phyloP scores from a whole-genome alignment of 2,888 invertebrate genomes.

The Theodoxus fluviatilis region DNA sequence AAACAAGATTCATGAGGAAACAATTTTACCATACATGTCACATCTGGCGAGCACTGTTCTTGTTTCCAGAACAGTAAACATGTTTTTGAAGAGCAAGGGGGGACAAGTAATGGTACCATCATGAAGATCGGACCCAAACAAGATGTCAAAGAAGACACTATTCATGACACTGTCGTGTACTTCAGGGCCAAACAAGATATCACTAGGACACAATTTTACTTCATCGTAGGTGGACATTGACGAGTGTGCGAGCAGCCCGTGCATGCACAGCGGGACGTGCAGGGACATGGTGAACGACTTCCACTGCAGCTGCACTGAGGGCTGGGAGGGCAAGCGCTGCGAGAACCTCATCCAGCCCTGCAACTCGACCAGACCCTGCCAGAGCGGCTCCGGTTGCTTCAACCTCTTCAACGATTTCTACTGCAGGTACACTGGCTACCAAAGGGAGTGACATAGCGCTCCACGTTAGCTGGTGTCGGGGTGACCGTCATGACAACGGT shows the following conservation, averaged over 20 bases:
- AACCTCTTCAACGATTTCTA: constrained; percentile 42
- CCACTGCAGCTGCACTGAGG: constrained; percentile 42
- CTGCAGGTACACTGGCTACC: constrained; percentile 42
- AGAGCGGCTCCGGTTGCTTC: constrained; percentile 27
- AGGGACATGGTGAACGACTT: constrained; percentile 36
- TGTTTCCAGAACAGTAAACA: too few species aligned
- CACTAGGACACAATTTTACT: constrained; percentile 55
- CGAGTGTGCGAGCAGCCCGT: constrained; percentile 32
- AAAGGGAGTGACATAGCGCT: not conserved
- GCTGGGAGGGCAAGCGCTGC: constrained; percentile 45
- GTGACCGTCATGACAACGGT: not conserved
- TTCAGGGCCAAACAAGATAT: constrained; percentile 31
- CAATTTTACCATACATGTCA: too few species aligned
- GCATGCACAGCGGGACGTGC: constrained; percentile 35
- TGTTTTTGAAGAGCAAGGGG: not conserved
- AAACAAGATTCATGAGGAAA: too few species aligned
- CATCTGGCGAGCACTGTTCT: too few species aligned
- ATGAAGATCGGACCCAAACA: not conserved
- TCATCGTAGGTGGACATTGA: constrained; percentile 33
- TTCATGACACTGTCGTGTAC: not conserved
- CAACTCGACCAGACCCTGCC: constrained; percentile 29
- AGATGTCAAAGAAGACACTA: not conserved
- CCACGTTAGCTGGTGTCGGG: not conserved
- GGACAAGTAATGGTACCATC: not conserved
- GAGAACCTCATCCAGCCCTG: constrained; percentile 28